Conservation (phyloP, 2,113 vertebrate genomes). For the Maylandia zebra region DNA sequence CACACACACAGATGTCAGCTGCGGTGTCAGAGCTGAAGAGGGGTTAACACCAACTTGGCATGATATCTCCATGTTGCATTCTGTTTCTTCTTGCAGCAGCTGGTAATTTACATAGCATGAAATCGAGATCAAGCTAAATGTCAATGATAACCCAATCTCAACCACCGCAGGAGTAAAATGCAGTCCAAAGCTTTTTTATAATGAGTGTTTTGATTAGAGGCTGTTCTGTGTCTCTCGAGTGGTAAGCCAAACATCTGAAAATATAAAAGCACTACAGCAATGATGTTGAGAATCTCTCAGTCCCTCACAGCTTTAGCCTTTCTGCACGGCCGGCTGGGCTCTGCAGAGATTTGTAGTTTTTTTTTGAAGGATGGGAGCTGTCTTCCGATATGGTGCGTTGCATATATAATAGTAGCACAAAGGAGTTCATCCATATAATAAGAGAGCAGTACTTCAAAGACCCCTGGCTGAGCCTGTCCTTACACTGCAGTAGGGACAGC, state of each 20-base stretch:
- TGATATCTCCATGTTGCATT: slow-evolving; percentile 32
- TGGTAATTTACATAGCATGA: slow-evolving; percentile 28
- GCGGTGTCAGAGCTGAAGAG: not conserved
- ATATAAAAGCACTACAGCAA: not conserved
- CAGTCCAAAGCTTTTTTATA: not conserved
- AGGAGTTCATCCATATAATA: slow-evolving; percentile 35
- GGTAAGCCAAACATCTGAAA: slow-evolving; percentile 9
- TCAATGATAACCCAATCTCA: not conserved
- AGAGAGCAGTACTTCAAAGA: slow-evolving; percentile 38
- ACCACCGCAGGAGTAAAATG: not conserved
- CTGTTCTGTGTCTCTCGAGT: not conserved
- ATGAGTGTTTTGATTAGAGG: not conserved
- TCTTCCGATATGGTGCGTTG: not conserved
- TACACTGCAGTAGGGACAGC: slow-evolving; percentile 10
- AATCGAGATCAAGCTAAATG: slow-evolving; percentile 17
- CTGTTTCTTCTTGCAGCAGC: slow-evolving; percentile 22
- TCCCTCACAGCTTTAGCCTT: not conserved
- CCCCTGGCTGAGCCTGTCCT: slow-evolving; percentile 25
- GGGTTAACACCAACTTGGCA: slow-evolving; percentile 26
- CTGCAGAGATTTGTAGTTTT: not conserved
- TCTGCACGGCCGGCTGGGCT: not conserved
- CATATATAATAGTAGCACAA: slow-evolving; percentile 32
- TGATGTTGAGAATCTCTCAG: not conserved
- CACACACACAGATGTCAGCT: slow-evolving; percentile 5
- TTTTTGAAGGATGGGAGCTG: slow-evolving; percentile 5